Conservation (phyloP, 2,888 invertebrate species). For the Anarsia innoxiella region DNA sequence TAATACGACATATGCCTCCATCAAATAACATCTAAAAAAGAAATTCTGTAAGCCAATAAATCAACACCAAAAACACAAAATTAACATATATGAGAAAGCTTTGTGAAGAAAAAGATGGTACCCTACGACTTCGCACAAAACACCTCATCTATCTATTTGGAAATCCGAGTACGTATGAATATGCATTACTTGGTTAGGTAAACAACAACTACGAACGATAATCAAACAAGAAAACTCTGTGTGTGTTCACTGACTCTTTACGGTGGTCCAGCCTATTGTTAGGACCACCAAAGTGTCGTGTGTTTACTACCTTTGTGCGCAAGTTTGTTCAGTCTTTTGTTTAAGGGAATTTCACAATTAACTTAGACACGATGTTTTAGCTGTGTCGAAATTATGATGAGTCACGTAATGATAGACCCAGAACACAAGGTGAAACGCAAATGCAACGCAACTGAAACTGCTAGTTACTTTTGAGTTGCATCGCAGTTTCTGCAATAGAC, state of each 20-base stretch:
- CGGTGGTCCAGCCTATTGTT: conserved; percentile 48
- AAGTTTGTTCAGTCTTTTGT: conserved; percentile 43
- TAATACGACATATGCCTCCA: too few species aligned
- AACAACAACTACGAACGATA: conserved; percentile 45
- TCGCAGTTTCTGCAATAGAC: too few species aligned
- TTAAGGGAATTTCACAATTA: conserved; percentile 67
- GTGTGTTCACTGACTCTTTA: conserved; percentile 43
- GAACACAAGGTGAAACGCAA: too few species aligned
- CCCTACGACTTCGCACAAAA: conserved; percentile 12
- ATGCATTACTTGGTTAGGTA: conserved; percentile 37
- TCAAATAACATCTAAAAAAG: too few species aligned
- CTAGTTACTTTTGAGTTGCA: too few species aligned
- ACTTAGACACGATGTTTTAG: conserved; percentile 33
- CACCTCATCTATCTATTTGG: conserved; percentile 21
- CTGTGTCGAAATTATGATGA: conserved; percentile 17
- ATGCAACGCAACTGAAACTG: too few species aligned
- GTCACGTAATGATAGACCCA: conserved; percentile 4
- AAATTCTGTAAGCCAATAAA: too few species aligned
- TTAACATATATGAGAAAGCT: too few species aligned
- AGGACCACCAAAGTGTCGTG: conserved; percentile 46
- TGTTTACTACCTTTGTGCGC: conserved; percentile 18
- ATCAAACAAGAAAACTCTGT: conserved; percentile 48
- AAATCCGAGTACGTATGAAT: conserved; percentile 22
- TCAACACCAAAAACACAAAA: too few species aligned
- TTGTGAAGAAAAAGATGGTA: too few species aligned